Evolutionary conservation across 2,113 vertebrate species (phyloP), one percentile per base, ranked within the genome.

Genomic region (Phylloscopus trochiloides): DNA sequence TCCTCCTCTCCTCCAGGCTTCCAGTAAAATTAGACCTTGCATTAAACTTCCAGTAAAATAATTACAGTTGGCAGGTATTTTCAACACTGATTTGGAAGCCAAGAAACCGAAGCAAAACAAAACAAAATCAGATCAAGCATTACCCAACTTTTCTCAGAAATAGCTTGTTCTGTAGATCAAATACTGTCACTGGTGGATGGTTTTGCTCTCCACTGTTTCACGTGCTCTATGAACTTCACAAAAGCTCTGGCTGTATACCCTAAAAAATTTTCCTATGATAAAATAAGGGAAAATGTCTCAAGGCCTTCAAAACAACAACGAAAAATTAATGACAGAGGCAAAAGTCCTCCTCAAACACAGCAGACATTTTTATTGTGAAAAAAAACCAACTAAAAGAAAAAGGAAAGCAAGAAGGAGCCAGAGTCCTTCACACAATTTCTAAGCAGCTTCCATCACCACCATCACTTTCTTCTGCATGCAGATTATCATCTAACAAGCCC

Each of bases 31-130:
- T 40, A 94, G 75, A 47, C n/a, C 43, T 79, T 55, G 55, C 86
- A 83, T 86, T 90, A 88, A 86, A 65, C 63, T 92, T 96, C 92
- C 92, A 96, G 94, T 87, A 95, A 92, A 95, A 88, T 88, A 96
- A 94, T 92, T 94, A 70, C 29, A 77, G 71, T 43, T 94, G 93
- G 90, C 90, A 94, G 85, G 29, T 90, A 88, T 80, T 95, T 96
- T 96, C 95, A 96, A 63, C 75, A 55, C 71, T 67, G 74, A 78
- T 94, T 86, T 50, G 59, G 55, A 86, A 93, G 90, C 93, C 94
- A 93, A 88, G 76, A 92, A 92, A 92, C 51, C 38, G 6, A 82
- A 90, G 62, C 45, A 93, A 87, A 94, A 42, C 87, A 91, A 88
- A 96, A 82, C 54, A 88, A 88, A 93, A 76, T 31, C 81, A 62